These are phyloP conservation scores for Rhodophaea formosa DNA, from an alignment of 2,888 invertebrate species.

Conservation along the genomic window DNA sequence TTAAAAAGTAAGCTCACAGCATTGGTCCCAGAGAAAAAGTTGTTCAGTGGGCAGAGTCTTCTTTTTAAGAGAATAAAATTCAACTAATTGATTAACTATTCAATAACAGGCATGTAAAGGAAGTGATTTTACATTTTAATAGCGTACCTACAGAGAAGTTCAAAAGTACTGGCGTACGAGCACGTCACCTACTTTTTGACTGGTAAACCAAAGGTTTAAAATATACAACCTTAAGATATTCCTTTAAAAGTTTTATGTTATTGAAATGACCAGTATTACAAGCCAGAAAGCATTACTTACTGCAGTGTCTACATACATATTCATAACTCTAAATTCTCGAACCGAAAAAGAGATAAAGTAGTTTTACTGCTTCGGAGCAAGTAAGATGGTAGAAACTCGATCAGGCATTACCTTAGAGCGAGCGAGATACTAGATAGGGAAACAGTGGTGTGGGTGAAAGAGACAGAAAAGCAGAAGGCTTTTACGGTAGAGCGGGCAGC, in stretches of 20 bases:
- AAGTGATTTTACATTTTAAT: not conserved
- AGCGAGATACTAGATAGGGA: conserved; percentile 45
- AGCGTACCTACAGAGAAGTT: not conserved
- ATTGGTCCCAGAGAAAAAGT: no score
- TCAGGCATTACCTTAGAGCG: conserved; percentile 60
- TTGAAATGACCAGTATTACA: conserved; percentile 66
- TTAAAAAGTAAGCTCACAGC: no score
- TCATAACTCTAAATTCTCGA: conserved; percentile 72
- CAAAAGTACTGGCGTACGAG: not conserved
- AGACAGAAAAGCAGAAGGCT: conserved; percentile 72
- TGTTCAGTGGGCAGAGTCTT: no score
- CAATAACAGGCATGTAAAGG: not conserved
- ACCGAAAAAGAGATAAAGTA: conserved; percentile 75
- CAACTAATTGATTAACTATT: no score
- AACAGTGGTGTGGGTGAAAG: conserved; percentile 47
- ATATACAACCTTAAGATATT: conserved; percentile 51
- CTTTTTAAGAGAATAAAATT: no score
- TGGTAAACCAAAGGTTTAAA: conserved; percentile 42
- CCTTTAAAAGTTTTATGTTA: conserved; percentile 60
- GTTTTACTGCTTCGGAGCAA: conserved; percentile 73
- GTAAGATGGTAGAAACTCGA: conserved; percentile 80
- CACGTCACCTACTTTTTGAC: conserved; percentile 20
- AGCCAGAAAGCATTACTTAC: conserved; percentile 65
- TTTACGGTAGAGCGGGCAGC: conserved; percentile 79
- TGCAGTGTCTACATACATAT: conserved; percentile 72